These are phyloP conservation scores for Clistopyga incitator DNA, from an alignment of 2,888 invertebrate genomes.

Conservation along the genomic window DNA sequence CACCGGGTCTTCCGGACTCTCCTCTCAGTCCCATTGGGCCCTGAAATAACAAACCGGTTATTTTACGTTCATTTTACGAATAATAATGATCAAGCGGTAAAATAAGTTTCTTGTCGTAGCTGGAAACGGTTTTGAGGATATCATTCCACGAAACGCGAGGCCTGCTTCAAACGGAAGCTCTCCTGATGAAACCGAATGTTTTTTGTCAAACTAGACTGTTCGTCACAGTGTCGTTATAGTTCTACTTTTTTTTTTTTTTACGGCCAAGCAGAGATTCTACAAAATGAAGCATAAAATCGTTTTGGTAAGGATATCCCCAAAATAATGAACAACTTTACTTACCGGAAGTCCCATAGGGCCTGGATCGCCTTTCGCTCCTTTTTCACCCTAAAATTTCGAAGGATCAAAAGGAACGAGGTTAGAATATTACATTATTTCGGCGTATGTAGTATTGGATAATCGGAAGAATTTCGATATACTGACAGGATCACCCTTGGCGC, in stretches of 20 bases:
- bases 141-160: too few relatives aligned
- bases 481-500: constrained; percentile 93
- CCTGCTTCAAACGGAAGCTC: too few relatives aligned
- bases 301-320: neutral
- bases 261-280: too few relatives aligned
- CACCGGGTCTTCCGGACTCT: constrained; percentile 90
- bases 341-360: constrained; percentile 99
- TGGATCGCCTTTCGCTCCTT: constrained; percentile 92
- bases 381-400: constrained; percentile 89
- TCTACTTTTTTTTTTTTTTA: too few relatives aligned
- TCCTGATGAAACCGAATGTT: too few relatives aligned
- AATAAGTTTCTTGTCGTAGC: constrained; percentile 1
- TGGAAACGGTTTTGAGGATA: neutral
- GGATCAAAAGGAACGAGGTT: constrained; percentile 58
- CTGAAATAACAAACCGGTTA: constrained; percentile 84
- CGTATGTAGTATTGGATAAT: constrained; percentile 2
- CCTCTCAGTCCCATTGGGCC: constrained; percentile 94
- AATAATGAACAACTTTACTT: constrained; percentile 84
- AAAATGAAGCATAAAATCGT: too few relatives aligned
- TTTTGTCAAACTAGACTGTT: too few relatives aligned
- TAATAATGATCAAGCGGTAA: neutral
- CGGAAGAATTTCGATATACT: constrained; percentile 79
- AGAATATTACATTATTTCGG: neutral
- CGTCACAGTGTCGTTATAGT: too few relatives aligned
- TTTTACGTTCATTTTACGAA: neutral